A percentile compares a stretch with the other conserved stretches of the same genome.
These are phyloP conservation scores for Coptotermes formosanus DNA, from an alignment of 1,140 invertebrate species.

Conservation along the genomic window DNA sequence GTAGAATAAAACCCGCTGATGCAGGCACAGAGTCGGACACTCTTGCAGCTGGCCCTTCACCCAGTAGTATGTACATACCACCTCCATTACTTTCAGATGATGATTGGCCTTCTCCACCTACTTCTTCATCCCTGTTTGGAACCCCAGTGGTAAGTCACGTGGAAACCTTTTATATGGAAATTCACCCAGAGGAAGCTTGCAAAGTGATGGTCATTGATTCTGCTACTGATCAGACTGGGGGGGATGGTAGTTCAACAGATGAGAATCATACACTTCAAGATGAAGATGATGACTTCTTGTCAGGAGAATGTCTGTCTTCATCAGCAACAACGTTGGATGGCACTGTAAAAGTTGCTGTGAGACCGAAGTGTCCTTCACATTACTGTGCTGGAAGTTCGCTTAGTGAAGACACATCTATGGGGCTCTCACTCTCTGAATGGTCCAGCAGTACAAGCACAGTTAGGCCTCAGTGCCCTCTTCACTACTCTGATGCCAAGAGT, in stretches of 20 bases:
- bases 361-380: conserved; percentile 44
- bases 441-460: conserved; percentile 29
- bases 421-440: conserved; percentile 29
- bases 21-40: neutral
- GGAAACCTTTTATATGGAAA: conserved; percentile 79
- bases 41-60: neutral
- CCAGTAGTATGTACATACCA: conserved; percentile 1
- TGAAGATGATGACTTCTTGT: conserved; percentile 27
- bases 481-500: conserved; percentile 26
- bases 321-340: conserved; percentile 61
- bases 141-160: conserved; percentile 71
- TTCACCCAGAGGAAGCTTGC: conserved; percentile 66
- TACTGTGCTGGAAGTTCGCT: conserved; percentile 31
- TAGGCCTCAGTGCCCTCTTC: conserved; percentile 24
- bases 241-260: conserved; percentile 36
- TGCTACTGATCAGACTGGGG: conserved; percentile 40
- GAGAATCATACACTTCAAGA: conserved; percentile 55
- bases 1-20: neutral
- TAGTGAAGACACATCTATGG: conserved; percentile 35
- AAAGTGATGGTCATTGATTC: conserved; percentile 59
- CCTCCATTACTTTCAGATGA: conserved; percentile 47
- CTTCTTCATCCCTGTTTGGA: conserved; percentile 62
- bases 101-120: conserved; percentile 73
- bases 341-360: conserved; percentile 72
- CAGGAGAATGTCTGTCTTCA: conserved; percentile 27